These are phyloP conservation scores for Oplegnathus fasciatus DNA, from an alignment of 2,113 vertebrate genomes.

Conservation along the genomic window DNA sequence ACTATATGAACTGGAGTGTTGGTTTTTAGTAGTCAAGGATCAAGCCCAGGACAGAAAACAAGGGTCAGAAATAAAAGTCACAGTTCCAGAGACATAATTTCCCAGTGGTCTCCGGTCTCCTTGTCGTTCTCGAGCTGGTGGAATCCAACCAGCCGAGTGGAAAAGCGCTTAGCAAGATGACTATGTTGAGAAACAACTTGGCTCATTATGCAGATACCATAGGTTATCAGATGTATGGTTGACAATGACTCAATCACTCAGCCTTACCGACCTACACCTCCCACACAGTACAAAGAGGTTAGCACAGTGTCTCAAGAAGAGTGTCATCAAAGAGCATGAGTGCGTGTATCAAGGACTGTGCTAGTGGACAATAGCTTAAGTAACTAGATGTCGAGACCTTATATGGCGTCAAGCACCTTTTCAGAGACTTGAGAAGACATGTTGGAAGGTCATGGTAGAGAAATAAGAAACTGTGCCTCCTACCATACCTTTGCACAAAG, in stretches of 20 bases:
- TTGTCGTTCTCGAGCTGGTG: background rate
- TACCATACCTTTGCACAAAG: no score
- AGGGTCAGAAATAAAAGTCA: background rate
- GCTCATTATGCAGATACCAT: slow-evolving; percentile 9
- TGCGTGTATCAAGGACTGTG: background rate
- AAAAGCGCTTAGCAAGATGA: background rate
- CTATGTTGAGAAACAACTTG: background rate
- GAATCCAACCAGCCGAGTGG: background rate
- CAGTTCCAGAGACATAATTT: background rate
- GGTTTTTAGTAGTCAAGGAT: background rate
- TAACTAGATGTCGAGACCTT: background rate
- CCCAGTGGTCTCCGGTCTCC: background rate
- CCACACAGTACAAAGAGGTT: background rate
- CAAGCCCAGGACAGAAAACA: background rate
- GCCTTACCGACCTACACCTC: background rate
- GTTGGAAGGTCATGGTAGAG: slow-evolving; percentile 6
- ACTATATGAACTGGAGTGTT: background rate
- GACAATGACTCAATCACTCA: slow-evolving; percentile 2
- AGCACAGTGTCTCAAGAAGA: background rate
- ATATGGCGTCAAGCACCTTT: background rate
- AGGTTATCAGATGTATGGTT: background rate
- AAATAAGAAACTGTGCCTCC: no score
- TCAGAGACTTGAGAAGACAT: background rate
- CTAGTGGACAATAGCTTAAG: background rate
- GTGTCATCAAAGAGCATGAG: background rate